Conservation (phyloP, 2,888 invertebrate genomes). For the Pseudococcus jackbeardsleyi region DNA sequence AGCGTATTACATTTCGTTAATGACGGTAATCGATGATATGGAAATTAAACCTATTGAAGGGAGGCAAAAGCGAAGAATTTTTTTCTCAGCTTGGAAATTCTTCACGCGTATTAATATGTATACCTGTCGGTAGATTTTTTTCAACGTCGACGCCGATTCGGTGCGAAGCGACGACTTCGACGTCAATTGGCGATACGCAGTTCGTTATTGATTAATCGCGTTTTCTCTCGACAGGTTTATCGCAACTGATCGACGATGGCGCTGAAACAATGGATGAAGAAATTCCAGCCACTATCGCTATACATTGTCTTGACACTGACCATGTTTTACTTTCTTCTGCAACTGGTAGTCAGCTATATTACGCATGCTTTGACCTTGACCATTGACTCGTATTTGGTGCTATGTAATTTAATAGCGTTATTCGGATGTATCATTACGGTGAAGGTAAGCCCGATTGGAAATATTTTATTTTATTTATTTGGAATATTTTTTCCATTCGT, state of each 20-base stretch:
- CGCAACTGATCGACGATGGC: slow-evolving; percentile 70
- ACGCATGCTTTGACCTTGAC: slow-evolving; percentile 93
- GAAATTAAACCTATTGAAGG: not conserved
- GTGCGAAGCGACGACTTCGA: not conserved
- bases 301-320: slow-evolving; percentile 82
- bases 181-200: not conserved
- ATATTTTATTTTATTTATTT: not conserved
- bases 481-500: too few relatives aligned
- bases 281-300: slow-evolving; percentile 81
- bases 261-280: slow-evolving; percentile 82
- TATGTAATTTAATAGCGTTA: slow-evolving; percentile 92
- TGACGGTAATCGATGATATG: not conserved
- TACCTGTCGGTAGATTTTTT: not conserved
- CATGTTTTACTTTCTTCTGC: slow-evolving; percentile 82
- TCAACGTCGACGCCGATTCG: too few relatives aligned
- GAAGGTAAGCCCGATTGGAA: slow-evolving; percentile 75
- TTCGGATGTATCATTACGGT: slow-evolving; percentile 83
- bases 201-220: slow-evolving; percentile 36
- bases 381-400: slow-evolving; percentile 93
- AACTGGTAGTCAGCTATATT: slow-evolving; percentile 87
- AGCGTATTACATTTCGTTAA: not conserved
- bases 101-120: slow-evolving; percentile 21
- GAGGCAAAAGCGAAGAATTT: not conserved
- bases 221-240: slow-evolving; percentile 46
- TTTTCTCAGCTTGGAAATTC: not conserved